Conservation (phyloP, 2,797 vertebrate species). For the Dallia pectoralis region DNA sequence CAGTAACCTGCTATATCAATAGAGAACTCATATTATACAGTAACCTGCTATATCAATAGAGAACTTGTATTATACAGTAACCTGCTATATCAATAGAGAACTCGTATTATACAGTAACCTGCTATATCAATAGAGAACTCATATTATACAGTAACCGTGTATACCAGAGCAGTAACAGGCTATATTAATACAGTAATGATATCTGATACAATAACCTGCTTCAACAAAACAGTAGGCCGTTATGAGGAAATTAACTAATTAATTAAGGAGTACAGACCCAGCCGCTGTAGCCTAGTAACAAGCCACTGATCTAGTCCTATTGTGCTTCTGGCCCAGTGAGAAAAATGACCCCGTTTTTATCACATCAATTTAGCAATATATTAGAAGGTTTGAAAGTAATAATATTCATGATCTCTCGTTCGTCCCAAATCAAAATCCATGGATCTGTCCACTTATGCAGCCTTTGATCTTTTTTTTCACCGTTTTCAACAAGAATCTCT, state of each 20-base stretch:
- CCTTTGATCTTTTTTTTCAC: neutral
- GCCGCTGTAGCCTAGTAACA: too few species aligned
- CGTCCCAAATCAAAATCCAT: neutral
- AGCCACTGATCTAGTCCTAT: neutral
- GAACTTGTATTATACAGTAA: too few species aligned
- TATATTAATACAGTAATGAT: too few species aligned
- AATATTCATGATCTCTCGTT: slow-evolving; percentile 42
- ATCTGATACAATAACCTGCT: too few species aligned
- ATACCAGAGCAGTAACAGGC: too few species aligned
- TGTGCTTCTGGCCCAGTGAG: neutral
- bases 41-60: too few species aligned
- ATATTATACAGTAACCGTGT: neutral
- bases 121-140: neutral
- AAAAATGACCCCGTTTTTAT: neutral
- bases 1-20: too few species aligned
- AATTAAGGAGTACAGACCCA: too few species aligned
- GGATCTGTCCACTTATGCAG: neutral
- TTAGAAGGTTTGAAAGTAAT: slow-evolving; percentile 26
- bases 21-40: too few species aligned
- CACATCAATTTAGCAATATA: slow-evolving; percentile 17
- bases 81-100: neutral
- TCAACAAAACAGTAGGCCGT: too few species aligned
- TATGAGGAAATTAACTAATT: too few species aligned
- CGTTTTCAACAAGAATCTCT: neutral
- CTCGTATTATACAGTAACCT: neutral